Evolutionary conservation across 2,797 vertebrate genomes (phyloP).

Genomic region (Graptemys geographica): DNA sequence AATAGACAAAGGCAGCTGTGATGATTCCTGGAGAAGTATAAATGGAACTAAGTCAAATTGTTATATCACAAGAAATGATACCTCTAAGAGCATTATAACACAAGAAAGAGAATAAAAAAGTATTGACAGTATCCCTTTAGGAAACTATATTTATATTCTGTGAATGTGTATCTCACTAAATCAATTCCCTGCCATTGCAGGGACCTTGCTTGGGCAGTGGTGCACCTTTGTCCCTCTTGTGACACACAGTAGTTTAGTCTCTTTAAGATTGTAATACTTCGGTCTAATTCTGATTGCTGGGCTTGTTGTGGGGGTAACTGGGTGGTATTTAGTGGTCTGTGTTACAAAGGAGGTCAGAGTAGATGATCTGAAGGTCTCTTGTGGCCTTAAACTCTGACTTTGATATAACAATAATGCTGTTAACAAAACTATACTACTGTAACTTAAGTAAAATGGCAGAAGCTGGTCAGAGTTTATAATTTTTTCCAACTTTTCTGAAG

Average conservation of each 20-base stretch:
- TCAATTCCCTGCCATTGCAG: background rate
- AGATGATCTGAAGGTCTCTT: background rate
- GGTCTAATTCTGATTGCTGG: background rate
- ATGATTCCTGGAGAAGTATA: background rate
- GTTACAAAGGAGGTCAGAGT: background rate
- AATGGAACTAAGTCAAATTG: background rate
- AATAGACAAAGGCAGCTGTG: background rate
- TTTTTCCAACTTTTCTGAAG: background rate
- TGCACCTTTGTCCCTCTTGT: background rate
- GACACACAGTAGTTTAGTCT: background rate
- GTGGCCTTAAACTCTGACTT: background rate
- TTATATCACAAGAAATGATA: background rate
- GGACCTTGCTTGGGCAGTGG: background rate
- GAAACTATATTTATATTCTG: background rate
- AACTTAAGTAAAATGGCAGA: background rate
- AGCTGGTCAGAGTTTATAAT: background rate
- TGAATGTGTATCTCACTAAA: background rate
- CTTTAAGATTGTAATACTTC: background rate
- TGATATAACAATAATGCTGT: background rate
- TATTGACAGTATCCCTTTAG: background rate
- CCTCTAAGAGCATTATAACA: background rate
- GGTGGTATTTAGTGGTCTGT: background rate
- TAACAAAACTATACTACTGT: background rate
- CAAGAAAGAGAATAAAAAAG: background rate
- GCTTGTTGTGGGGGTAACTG: background rate